Percentiles rank a stretch among this genome's conserved stretches.
Conservation (phyloP, 2,113 vertebrate species). For the Stigmatopora nigra region DNA sequence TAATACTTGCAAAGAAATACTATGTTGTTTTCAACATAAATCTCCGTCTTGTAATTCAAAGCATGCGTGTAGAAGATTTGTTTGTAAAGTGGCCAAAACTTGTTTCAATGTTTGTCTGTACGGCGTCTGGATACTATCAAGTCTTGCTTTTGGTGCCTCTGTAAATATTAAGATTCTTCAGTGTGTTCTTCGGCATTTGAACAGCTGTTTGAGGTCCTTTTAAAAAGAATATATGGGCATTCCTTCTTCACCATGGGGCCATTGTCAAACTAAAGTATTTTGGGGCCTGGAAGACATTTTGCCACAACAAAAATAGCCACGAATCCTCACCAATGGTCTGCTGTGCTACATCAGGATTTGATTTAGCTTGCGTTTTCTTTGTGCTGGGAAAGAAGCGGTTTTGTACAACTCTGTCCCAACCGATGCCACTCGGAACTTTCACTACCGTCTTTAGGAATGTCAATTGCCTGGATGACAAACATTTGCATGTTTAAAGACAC, state of each 20-base stretch:
- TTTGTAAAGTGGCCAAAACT: constrained; percentile 50
- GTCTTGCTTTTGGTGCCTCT: constrained; percentile 62
- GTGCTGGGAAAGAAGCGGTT: constrained; percentile 58
- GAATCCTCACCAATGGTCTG: constrained; percentile 66
- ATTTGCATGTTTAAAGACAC: neutral
- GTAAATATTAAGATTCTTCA: constrained; percentile 68
- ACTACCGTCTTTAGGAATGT: constrained; percentile 23
- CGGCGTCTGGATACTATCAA: constrained; percentile 61
- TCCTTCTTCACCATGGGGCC: constrained; percentile 4
- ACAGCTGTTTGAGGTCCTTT: constrained; percentile 78
- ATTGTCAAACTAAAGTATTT: constrained; percentile 13
- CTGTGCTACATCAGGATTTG: constrained; percentile 53
- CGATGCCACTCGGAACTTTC: constrained; percentile 23
- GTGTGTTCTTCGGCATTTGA: constrained; percentile 64
- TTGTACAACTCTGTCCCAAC: constrained; percentile 18
- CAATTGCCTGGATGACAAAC: constrained; percentile 32
- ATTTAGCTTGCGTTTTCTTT: constrained; percentile 56
- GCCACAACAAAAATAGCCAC: constrained; percentile 15
- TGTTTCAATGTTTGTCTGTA: constrained; percentile 49
- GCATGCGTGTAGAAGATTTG: neutral
- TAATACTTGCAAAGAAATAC: constrained; percentile 40
- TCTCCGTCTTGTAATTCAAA: neutral
- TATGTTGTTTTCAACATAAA: neutral
- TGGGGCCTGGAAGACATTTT: constrained; percentile 17
- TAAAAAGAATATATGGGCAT: constrained; percentile 10